Conservation (phyloP, 2,888 invertebrate species). For the Platycnemis pennipes region DNA sequence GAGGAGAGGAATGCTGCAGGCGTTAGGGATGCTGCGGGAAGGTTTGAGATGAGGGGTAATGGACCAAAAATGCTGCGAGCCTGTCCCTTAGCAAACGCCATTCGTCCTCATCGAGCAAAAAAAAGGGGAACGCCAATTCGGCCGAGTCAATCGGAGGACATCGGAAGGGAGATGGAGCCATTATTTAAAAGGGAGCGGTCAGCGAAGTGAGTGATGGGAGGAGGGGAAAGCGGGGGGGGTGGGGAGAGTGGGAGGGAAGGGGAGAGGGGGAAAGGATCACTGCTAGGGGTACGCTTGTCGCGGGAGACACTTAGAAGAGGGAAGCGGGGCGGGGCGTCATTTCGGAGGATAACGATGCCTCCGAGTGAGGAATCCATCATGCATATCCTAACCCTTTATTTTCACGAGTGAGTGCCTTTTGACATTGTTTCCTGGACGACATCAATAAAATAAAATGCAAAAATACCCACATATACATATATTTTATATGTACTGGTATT, state of each 20-base stretch:
- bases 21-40: neutral
- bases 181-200: neutral
- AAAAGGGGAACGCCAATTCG: neutral
- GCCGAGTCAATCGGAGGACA: neutral
- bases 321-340: neutral
- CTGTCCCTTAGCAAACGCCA: neutral
- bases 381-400: too few species aligned
- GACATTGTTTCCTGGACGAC: too few species aligned
- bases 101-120: neutral
- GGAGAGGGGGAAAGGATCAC: neutral
- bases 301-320: neutral
- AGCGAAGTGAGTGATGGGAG: neutral
- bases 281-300: neutral
- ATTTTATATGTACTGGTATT: too few species aligned
- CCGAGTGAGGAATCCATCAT: too few species aligned
- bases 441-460: too few species aligned
- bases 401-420: too few species aligned
- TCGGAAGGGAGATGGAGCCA: neutral
- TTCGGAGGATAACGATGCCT: neutral
- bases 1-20: neutral
- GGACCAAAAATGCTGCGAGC: conserved; percentile 18
- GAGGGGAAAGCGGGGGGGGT: neutral
- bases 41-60: conserved; percentile 2
- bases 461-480: too few species aligned
- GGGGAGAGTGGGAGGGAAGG: neutral